Percentiles rank a stretch among this genome's conserved stretches.
These are phyloP conservation scores for Rattus norvegicus DNA, from an alignment of 2,113 vertebrate genomes.

Conservation along the genomic window GRCr8 NC_086019.1:92534501-92535000, in stretches of 20 bases:
- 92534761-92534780: neutral
- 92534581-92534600: neutral
- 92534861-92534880: neutral
- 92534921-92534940: neutral
- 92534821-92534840: neutral
- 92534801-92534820: neutral
- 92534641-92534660: neutral
- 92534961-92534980: neutral
- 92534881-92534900: neutral
- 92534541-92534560: conserved; percentile 80
- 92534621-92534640: conserved; percentile 44
- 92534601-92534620: neutral
- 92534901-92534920: neutral
- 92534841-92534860: neutral
- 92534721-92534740: neutral
- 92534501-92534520: conserved; percentile 80
- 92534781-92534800: neutral
- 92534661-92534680: neutral
- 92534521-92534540: conserved; percentile 75
- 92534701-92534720: neutral
- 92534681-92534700: neutral
- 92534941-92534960: neutral
- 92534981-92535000: neutral
- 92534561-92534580: conserved; percentile 78
- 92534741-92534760: neutral